Conservation (phyloP, 92 coral and sea anemone species). For the Phenganax marumi region DNA sequence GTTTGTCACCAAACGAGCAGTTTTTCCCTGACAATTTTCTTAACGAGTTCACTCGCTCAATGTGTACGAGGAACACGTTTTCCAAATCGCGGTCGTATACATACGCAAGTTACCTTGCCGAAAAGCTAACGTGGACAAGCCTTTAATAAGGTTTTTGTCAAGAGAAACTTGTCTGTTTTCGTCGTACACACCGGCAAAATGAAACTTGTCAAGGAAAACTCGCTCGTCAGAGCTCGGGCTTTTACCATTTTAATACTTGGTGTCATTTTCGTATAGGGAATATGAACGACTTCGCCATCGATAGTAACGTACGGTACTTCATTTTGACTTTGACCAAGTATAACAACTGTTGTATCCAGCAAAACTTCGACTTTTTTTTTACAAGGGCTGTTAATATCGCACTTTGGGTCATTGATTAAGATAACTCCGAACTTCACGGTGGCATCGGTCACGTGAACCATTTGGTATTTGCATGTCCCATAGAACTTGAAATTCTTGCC, state of each 20-base stretch:
- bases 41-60: too few species aligned
- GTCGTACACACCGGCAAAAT: not conserved
- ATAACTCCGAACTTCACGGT: conserved; percentile 58
- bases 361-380: conserved; percentile 59
- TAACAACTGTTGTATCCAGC: conserved; percentile 49
- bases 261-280: conserved; percentile 57
- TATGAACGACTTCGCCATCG: conserved; percentile 24
- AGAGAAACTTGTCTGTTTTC: too few species aligned
- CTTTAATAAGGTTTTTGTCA: too few species aligned
- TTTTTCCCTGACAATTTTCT: too few species aligned
- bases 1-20: too few species aligned
- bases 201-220: not conserved
- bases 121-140: too few species aligned
- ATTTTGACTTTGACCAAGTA: conserved; percentile 38
- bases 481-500: conserved; percentile 70
- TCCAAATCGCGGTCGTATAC: too few species aligned
- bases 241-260: conserved; percentile 70
- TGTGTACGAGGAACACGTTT: too few species aligned
- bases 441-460: conserved; percentile 66
- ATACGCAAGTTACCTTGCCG: too few species aligned
- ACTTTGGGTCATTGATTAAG: conserved; percentile 66
- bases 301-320: conserved; percentile 52
- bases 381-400: conserved; percentile 66
- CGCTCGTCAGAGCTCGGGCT: too few species aligned
- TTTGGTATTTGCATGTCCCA: conserved; percentile 66